phyloP scores from a whole-genome alignment of 2,113 vertebrate genomes.

The Takifugu bimaculatus region DNA sequence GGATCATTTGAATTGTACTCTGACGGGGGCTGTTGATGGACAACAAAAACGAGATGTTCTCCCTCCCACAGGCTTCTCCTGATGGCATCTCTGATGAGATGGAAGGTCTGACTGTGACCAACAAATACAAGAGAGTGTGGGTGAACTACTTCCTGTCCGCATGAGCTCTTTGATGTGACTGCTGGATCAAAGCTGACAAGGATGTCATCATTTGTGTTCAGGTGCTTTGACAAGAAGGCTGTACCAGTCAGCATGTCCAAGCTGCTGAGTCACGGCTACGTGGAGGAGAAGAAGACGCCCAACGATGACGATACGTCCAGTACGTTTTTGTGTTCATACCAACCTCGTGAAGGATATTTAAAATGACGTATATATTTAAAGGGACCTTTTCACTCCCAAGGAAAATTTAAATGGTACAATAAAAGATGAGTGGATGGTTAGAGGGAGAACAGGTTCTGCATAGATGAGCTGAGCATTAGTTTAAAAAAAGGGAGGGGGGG shows the following conservation, averaged over 20 bases:
- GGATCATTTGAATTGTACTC: too few relatives aligned
- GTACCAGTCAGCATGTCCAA: constrained; percentile 74
- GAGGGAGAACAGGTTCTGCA: too few relatives aligned
- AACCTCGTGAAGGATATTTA: too few relatives aligned
- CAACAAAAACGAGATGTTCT: neutral
- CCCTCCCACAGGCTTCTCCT: constrained; percentile 42
- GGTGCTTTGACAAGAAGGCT: constrained; percentile 71
- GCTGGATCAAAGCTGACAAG: neutral
- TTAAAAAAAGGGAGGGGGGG: too few relatives aligned
- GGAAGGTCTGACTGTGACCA: constrained; percentile 55
- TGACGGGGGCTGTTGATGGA: too few relatives aligned
- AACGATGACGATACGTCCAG: constrained; percentile 73
- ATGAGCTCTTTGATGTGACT: neutral
- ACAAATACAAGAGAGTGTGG: constrained; percentile 74
- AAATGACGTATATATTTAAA: too few relatives aligned
- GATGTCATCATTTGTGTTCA: constrained; percentile 16
- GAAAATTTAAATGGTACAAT: too few relatives aligned
- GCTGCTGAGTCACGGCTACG: constrained; percentile 77
- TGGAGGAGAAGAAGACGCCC: constrained; percentile 66
- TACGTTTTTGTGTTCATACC: constrained; percentile 33
- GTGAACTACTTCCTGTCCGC: neutral
- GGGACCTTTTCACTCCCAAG: too few relatives aligned
- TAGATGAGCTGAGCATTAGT: too few relatives aligned
- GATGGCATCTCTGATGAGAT: constrained; percentile 40
- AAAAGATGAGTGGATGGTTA: too few relatives aligned